Evolutionary conservation across 2,888 invertebrate genomes (phyloP), one percentile per base, ranked within the genome.

Genomic region (Drosophila diplacantha): DNA sequence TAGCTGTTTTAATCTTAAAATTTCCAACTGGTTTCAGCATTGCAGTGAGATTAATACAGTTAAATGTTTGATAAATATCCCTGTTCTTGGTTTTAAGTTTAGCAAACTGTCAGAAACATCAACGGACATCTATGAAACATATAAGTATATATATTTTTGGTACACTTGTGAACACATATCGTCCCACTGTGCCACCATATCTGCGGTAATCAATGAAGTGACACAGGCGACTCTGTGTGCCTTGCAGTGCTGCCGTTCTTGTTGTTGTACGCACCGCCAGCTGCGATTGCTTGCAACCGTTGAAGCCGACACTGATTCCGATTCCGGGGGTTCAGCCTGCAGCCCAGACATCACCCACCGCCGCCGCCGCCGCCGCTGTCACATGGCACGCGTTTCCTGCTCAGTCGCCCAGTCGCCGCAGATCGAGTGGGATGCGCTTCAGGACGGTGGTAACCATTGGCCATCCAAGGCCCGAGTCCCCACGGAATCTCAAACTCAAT

Each of bases 241-340:
- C 26, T 35, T 24, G 37, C 56, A 32, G 20, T 43, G 49, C 29
- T 8, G 11, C 2, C 29, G 18, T 44, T 44, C 5, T 29, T 44
- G 18, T 29, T 8, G 26, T 52, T 39, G 49, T 39, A 55, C 54
- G 62, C 63, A 54, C 43, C 20, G 46, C 57, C 58, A 58, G 71
- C 55, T 69, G 64, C 49, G 51, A 50, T 64, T 63, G 58, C 53
- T 9, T 50, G 37, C 76, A 69, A 74, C 80, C 74, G 74, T 67
- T 50, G 58, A 46, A 39, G 43, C 39, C 51, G 54, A 64, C 79
- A 60, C 65, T 78, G 78, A 81, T 81, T 78, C 71, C 34, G 31
- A 35, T 44, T 47, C 63, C 63, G 56, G 67, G 79, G 81, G 78
- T 76, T 70, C 60, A 49, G 12, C 22, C 35, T 54, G 32, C 50